Evolutionary conservation across 2,888 invertebrate species (phyloP).

Genomic region (Resseliella maxima): DNA sequence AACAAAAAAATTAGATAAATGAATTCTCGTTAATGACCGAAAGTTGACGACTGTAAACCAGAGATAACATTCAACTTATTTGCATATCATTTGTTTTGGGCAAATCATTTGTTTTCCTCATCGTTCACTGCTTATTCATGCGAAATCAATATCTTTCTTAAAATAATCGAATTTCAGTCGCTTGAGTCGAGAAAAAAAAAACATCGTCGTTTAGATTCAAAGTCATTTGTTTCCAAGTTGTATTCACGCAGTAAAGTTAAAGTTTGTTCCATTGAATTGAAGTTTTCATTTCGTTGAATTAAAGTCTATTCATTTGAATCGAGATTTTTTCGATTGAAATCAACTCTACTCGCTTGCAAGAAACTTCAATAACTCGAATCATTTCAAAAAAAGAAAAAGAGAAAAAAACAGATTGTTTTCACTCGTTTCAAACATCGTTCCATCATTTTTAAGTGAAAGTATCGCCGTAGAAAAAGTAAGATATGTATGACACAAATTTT

Average conservation of each 20-base stretch:
- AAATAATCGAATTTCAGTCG: background rate
- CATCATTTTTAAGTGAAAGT: too few relatives aligned
- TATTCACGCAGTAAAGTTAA: too few relatives aligned
- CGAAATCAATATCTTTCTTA: conserved; percentile 33
- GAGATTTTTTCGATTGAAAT: too few relatives aligned
- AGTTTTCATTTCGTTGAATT: too few relatives aligned
- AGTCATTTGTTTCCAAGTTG: too few relatives aligned
- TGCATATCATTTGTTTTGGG: conserved; percentile 12
- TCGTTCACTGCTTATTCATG: background rate
- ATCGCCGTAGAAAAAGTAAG: background rate
- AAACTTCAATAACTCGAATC: too few relatives aligned
- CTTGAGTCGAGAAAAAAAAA: background rate
- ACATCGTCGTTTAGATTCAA: too few relatives aligned
- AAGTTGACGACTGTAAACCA: conserved; percentile 46
- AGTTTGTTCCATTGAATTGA: too few relatives aligned
- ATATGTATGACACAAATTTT: background rate
- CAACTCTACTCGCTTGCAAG: too few relatives aligned
- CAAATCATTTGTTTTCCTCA: background rate
- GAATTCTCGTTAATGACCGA: conserved; percentile 36
- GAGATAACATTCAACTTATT: conserved; percentile 48
- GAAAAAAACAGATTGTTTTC: too few relatives aligned
- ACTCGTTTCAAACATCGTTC: too few relatives aligned
- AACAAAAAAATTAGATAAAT: conserved; percentile 47
- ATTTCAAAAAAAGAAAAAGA: background rate
- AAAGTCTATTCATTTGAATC: too few relatives aligned